A percentile compares a stretch with the other conserved stretches of the same genome.
These are phyloP conservation scores for Drosophila quadrilineata DNA, from an alignment of 1,140 invertebrate genomes.

Conservation along the genomic window DNA sequence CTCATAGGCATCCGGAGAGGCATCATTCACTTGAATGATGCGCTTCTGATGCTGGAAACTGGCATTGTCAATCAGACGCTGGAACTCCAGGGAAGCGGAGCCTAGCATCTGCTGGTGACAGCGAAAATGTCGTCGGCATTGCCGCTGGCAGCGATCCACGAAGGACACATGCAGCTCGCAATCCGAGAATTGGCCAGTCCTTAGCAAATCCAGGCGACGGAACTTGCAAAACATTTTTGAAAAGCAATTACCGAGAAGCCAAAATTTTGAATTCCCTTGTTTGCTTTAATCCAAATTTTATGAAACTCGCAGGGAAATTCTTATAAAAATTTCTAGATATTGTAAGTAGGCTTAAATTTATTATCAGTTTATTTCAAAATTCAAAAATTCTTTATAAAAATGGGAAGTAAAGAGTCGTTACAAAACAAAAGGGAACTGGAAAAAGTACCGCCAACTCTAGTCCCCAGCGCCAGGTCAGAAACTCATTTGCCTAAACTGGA, in stretches of 20 bases:
- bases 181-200: conserved; percentile 42
- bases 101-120: conserved; percentile 47
- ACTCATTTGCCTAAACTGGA: too few relatives aligned
- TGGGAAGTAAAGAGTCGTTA: too few relatives aligned
- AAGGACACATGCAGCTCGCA: conserved; percentile 48
- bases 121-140: conserved; percentile 25
- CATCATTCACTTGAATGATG: conserved; percentile 41
- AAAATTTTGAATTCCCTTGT: too few relatives aligned
- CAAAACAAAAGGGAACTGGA: too few relatives aligned
- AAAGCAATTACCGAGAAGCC: too few relatives aligned
- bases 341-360: too few relatives aligned
- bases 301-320: too few relatives aligned
- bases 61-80: conserved; percentile 21
- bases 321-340: conserved; percentile 24
- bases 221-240: conserved; percentile 50
- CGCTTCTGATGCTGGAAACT: conserved; percentile 21
- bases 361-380: not conserved
- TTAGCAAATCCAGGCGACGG: conserved; percentile 51
- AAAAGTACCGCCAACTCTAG: too few relatives aligned
- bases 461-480: too few relatives aligned
- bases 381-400: not conserved
- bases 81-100: conserved; percentile 52
- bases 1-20: conserved; percentile 49
- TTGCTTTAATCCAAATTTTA: too few relatives aligned
- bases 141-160: not conserved